Evolutionary conservation across 2,797 vertebrate species (phyloP).

Genomic region (Girardinus metallicus): DNA sequence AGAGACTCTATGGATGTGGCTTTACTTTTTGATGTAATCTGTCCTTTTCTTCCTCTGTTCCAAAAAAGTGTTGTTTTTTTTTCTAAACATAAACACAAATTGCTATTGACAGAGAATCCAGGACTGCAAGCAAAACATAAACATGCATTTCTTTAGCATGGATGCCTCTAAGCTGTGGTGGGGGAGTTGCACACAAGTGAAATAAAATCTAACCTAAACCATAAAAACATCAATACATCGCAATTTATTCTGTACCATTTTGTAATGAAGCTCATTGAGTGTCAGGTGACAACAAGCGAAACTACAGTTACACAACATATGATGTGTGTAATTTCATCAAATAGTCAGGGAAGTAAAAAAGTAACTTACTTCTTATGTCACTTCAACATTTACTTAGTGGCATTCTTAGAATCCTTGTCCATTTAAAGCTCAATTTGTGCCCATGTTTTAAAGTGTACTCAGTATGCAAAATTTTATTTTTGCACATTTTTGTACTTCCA

Average conservation of each 20-base stretch:
- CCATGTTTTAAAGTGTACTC: not conserved
- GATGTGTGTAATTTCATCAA: not conserved
- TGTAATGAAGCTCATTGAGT: not conserved
- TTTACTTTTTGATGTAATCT: not conserved
- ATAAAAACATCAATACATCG: not conserved
- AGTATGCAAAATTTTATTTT: not conserved
- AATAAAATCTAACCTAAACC: not conserved
- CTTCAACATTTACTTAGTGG: not conserved
- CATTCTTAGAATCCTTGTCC: not conserved
- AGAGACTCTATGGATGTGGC: not conserved
- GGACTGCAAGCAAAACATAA: not conserved
- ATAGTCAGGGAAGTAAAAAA: not conserved
- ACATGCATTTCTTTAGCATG: not conserved
- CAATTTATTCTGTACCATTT: not conserved
- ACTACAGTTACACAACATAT: not conserved
- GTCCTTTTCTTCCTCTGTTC: constrained; percentile 11
- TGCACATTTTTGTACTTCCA: not conserved
- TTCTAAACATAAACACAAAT: not conserved
- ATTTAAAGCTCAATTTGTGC: not conserved
- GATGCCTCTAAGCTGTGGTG: not conserved
- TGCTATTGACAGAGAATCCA: not conserved
- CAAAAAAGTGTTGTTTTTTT: not conserved
- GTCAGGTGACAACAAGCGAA: not conserved
- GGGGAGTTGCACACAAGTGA: not conserved
- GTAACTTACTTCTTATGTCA: not conserved